These are phyloP conservation scores for Erpetoichthys calabaricus DNA, from an alignment of 2,797 vertebrate genomes.

Conservation along the genomic window DNA sequence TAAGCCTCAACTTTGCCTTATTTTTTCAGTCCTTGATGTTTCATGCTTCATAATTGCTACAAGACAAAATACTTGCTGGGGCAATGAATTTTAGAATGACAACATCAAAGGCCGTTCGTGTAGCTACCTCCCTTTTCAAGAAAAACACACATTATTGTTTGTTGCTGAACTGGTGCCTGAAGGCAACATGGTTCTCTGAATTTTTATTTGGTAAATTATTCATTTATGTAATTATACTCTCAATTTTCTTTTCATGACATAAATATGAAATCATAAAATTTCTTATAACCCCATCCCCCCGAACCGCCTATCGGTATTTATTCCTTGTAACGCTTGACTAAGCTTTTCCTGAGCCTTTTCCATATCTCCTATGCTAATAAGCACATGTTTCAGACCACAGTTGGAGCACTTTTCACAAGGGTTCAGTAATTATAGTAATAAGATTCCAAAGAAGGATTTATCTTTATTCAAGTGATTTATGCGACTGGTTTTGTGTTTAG, in stretches of 20 bases:
- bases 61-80: background rate
- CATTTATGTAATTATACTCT: background rate
- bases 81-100: slow-evolving; percentile 3
- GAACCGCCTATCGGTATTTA: slow-evolving; percentile 35
- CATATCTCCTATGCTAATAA: background rate
- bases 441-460: background rate
- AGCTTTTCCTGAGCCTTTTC: slow-evolving; percentile 25
- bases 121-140: background rate
- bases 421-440: background rate
- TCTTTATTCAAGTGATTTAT: background rate
- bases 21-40: too few species aligned
- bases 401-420: slow-evolving; percentile 1
- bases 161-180: background rate
- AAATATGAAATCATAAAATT: slow-evolving; percentile 36
- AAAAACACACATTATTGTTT: background rate
- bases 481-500: background rate
- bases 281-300: too few species aligned
- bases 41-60: background rate
- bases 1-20: too few species aligned
- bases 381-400: background rate
- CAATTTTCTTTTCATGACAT: slow-evolving; percentile 24
- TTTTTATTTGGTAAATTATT: background rate
- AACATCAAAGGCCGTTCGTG: background rate
- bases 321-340: slow-evolving; percentile 53
- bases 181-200: background rate